Evolutionary conservation across 1,140 invertebrate species (phyloP).

Genomic region (Linepithema humile): DNA sequence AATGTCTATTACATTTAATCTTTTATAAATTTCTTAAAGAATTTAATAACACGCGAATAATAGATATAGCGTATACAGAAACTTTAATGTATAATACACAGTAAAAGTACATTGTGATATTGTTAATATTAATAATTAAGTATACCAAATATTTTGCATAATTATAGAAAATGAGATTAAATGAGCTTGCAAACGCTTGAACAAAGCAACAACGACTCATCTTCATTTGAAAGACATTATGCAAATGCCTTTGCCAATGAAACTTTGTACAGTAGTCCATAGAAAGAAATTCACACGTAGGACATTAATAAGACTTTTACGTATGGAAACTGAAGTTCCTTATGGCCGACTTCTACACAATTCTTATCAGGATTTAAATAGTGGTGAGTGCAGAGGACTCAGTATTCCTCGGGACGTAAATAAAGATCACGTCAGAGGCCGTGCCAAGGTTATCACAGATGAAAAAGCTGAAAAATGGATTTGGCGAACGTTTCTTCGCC

Average conservation of each 20-base stretch:
- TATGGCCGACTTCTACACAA: constrained; percentile 9
- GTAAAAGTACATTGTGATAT: not conserved
- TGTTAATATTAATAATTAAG: not conserved
- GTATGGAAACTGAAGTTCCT: constrained; percentile 7
- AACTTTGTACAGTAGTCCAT: not conserved
- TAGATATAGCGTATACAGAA: too few relatives aligned
- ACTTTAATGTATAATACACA: not conserved
- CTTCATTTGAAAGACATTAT: not conserved
- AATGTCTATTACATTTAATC: too few relatives aligned
- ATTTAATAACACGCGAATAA: too few relatives aligned
- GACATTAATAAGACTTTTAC: not conserved
- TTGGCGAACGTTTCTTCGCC: constrained; percentile 3
- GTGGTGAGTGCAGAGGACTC: constrained; percentile 33
- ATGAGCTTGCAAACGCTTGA: not conserved
- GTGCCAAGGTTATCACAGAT: constrained; percentile 18
- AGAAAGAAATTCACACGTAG: not conserved
- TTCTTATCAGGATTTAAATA: constrained; percentile 56
- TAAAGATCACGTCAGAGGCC: constrained; percentile 60
- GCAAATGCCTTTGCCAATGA: not conserved
- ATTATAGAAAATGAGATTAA: not conserved
- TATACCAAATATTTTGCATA: not conserved
- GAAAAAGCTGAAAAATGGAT: constrained; percentile 44
- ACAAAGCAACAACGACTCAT: not conserved
- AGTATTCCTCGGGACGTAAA: constrained; percentile 59
- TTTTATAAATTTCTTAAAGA: too few relatives aligned